phyloP scores from a whole-genome alignment of 2,113 vertebrate species.

The Prietella phreatophila region DNA sequence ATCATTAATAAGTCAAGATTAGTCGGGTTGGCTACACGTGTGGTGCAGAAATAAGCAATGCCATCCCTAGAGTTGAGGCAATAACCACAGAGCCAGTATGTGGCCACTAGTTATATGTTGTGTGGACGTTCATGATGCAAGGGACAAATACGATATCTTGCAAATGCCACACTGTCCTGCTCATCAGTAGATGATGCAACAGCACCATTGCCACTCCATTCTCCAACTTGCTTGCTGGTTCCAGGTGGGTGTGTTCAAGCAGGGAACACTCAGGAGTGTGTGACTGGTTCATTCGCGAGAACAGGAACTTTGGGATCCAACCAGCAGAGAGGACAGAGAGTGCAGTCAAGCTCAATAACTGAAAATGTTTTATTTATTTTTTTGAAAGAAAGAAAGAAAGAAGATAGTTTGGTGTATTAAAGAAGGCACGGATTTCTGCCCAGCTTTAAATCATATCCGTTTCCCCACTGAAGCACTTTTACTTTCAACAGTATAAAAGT shows the following conservation, averaged over 20 bases:
- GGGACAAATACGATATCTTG: background rate
- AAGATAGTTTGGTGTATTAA: background rate
- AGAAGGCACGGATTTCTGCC: background rate
- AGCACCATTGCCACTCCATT: background rate
- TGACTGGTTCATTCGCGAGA: background rate
- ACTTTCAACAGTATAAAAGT: background rate
- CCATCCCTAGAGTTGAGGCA: background rate
- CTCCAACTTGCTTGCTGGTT: background rate
- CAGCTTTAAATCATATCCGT: background rate
- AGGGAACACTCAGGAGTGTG: background rate
- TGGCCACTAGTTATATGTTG: background rate
- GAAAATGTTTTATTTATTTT: no score
- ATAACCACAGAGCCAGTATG: background rate
- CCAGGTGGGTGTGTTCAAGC: background rate
- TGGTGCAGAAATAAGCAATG: background rate
- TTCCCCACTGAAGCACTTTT: background rate
- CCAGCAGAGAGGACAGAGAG: background rate
- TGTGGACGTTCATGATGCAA: background rate
- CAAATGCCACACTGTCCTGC: background rate
- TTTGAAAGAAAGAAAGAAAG: background rate
- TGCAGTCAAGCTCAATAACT: background rate
- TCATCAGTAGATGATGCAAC: background rate
- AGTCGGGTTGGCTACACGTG: background rate
- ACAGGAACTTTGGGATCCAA: background rate
- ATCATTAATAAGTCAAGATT: background rate